phyloP scores from a whole-genome alignment of 1,140 invertebrate species.

The Lepidurus packardi region DNA sequence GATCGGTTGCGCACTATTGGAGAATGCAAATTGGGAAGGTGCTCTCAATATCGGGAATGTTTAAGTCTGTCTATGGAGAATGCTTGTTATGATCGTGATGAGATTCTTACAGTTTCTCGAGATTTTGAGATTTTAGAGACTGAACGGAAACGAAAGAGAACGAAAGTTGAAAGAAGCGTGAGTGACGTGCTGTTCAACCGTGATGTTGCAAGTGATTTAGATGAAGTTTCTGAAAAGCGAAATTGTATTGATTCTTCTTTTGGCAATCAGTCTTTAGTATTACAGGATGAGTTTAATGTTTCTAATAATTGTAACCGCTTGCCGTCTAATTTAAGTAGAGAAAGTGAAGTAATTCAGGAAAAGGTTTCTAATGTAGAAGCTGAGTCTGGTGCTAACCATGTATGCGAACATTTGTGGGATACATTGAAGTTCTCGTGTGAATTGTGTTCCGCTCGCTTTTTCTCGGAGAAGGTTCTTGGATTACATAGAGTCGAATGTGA shows the following conservation, averaged over 20 bases:
- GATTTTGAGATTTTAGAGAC: constrained; percentile 1
- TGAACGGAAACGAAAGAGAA: not conserved
- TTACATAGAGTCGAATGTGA: not conserved
- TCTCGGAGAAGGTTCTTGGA: not conserved
- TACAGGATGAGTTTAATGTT: not conserved
- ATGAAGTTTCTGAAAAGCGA: not conserved
- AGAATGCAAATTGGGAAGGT: not conserved
- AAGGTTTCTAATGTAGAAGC: not conserved
- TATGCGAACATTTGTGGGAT: not conserved
- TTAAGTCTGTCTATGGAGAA: not conserved
- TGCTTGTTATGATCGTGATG: not conserved
- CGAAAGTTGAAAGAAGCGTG: not conserved
- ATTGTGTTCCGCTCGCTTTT: not conserved
- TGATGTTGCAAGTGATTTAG: not conserved
- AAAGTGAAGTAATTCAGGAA: not conserved
- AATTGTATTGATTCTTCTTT: not conserved
- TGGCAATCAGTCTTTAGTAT: not conserved
- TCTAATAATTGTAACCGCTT: not conserved
- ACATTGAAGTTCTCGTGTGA: not conserved
- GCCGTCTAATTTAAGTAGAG: not conserved
- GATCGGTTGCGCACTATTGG: not conserved
- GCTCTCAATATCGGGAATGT: not conserved
- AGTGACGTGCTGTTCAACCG: not conserved
- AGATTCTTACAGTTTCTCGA: not conserved
- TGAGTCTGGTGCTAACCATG: not conserved